These are phyloP conservation scores for Betta splendens DNA, from an alignment of 2,797 vertebrate species.

Conservation along the genomic window DNA sequence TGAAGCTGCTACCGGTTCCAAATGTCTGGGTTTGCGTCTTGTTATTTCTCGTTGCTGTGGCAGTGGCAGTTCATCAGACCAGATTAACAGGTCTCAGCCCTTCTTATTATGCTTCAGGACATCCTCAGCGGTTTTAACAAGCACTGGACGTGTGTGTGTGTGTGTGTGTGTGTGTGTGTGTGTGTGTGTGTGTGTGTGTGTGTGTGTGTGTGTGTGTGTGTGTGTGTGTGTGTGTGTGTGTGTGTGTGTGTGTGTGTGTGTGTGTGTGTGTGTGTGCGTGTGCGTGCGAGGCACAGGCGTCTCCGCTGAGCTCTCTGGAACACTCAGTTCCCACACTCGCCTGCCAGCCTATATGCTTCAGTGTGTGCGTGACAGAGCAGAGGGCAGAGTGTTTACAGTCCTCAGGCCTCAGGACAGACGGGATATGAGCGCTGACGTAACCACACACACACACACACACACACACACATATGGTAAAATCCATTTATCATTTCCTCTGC, in stretches of 20 bases:
- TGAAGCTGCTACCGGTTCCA: constrained; percentile 25
- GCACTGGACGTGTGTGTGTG: neutral
- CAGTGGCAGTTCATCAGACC: constrained; percentile 5
- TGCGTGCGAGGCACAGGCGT: neutral
- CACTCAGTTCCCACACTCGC: constrained; percentile 57
- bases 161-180: constrained; percentile 12
- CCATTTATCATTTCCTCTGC: neutral
- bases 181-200: constrained; percentile 16
- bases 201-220: too few relatives aligned
- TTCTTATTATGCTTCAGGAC: constrained; percentile 35
- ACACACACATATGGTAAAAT: neutral
- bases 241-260: constrained; percentile 4
- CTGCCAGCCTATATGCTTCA: constrained; percentile 39
- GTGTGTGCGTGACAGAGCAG: constrained; percentile 38
- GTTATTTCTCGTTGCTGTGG: neutral
- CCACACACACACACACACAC: neutral
- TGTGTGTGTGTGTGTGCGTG: neutral
- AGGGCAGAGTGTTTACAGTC: constrained; percentile 24
- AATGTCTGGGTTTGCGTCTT: constrained; percentile 1
- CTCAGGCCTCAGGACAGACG: constrained; percentile 23
- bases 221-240: neutral
- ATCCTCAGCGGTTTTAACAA: constrained; percentile 32
- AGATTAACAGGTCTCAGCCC: constrained; percentile 19
- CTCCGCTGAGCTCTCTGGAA: constrained; percentile 41
- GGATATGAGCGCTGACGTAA: constrained; percentile 23